Base-by-base conservation (phyloP, 2,113 vertebrate species). In the Felis chaus region DNA sequence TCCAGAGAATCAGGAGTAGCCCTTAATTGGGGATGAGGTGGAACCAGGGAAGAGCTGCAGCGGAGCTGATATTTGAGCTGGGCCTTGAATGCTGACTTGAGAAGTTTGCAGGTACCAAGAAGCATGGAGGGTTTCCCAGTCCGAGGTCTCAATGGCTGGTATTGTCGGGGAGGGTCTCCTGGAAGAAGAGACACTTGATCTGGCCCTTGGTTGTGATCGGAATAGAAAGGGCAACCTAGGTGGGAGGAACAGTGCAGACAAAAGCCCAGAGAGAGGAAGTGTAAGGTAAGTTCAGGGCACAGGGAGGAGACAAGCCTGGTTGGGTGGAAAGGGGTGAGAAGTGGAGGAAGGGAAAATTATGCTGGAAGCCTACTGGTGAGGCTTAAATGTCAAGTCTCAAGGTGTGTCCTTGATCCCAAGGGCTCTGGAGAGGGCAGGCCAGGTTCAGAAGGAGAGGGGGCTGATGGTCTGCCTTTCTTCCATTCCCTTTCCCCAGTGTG, bases 401-500 rank as follows among this genome's bases (percentile, higher is more conserved):
- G 41, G 68, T 69, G 2, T 95, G 41, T 84, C 65, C 57, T 94
- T 93, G 91, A 63, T 27, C 29, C 61, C 7, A 16, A 79, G 53
- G 74, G 41, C 69, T 36, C 55, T 21, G 21, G n/a, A 89, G n/a
- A 55, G 15, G 31, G 65, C 36, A 84, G 61, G 53, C 18, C 33
- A 90, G 86, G 31, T 41, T 96, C 53, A 45, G 15, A 69, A 45
- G 19, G 29, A 71, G 31, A 74, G 7, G 27, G 7, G 23, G 3
- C 45, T 96, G 31, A 98, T 18, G 25, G 14, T 21, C 50, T 93
- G 7, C n/a, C 61, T 96, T 76, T 90, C 25, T 36, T 11, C 76
- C 41, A 41, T 66, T 19, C 68, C 41, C 48, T 66, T 48, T 6
- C 1, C 41, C 19, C 90, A 98, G 98, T 0, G 94, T 98, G 29